These are phyloP conservation scores for Miltochrista miniata DNA, from an alignment of 2,888 invertebrate species.

Conservation along the genomic window DNA sequence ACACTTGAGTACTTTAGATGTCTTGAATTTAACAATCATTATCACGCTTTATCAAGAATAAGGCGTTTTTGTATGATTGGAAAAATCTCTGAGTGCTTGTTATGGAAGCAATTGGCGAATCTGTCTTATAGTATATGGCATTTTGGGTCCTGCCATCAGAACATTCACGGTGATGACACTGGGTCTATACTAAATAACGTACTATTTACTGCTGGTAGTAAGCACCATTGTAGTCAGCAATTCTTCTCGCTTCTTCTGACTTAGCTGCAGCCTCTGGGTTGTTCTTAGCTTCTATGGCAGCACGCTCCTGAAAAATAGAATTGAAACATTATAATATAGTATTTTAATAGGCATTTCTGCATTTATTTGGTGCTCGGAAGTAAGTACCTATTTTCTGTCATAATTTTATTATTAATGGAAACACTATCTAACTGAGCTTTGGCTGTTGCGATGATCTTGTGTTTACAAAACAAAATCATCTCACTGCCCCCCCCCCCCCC, in stretches of 20 bases:
- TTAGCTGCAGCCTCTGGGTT: constrained; percentile 78
- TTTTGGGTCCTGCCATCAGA: constrained; percentile 38
- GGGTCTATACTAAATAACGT: constrained; percentile 24
- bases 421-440: no score
- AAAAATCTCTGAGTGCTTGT: constrained; percentile 10
- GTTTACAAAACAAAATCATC: no score
- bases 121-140: constrained; percentile 38
- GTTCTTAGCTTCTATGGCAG: constrained; percentile 80
- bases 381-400: no score
- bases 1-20: constrained; percentile 24
- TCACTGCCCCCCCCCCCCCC: no score
- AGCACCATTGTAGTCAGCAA: constrained; percentile 85
- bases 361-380: no score
- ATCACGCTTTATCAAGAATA: constrained; percentile 17
- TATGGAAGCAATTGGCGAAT: constrained; percentile 19
- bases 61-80: constrained; percentile 22
- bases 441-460: no score
- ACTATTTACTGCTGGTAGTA: constrained; percentile 78
- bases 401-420: no score
- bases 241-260: constrained; percentile 68
- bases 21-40: constrained; percentile 17
- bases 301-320: constrained; percentile 80
- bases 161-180: constrained; percentile 38
- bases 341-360: no score
- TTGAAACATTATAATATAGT: neutral